Conservation (phyloP, 2,797 vertebrate genomes). For the Mus spretus region DNA sequence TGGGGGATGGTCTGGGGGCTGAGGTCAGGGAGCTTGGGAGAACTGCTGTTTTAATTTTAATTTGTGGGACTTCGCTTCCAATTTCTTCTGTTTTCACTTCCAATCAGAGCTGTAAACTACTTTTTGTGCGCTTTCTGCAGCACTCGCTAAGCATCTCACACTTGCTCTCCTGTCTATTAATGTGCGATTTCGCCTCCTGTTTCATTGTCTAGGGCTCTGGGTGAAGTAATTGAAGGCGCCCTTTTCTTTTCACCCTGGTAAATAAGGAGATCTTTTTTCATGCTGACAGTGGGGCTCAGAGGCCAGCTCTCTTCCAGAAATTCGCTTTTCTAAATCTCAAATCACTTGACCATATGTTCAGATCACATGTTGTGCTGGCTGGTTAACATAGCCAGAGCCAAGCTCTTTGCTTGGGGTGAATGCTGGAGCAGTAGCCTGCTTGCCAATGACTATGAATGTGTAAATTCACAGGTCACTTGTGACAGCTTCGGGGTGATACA, state of each 20-base stretch:
- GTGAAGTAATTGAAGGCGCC: conserved; percentile 80
- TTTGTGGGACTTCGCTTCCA: conserved; percentile 75
- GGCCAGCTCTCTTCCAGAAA: conserved; percentile 87
- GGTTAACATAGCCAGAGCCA: conserved; percentile 87
- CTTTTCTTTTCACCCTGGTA: conserved; percentile 75
- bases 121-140: conserved; percentile 59
- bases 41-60: conserved; percentile 78
- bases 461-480: conserved; percentile 74
- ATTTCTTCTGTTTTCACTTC: conserved; percentile 78
- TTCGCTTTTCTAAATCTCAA: conserved; percentile 86
- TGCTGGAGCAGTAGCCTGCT: conserved; percentile 59
- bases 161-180: conserved; percentile 82
- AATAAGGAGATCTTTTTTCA: conserved; percentile 81
- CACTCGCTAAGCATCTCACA: conserved; percentile 72
- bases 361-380: conserved; percentile 81
- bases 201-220: conserved; percentile 80
- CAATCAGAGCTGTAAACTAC: conserved; percentile 75
- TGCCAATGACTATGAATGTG: conserved; percentile 77
- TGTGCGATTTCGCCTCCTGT: conserved; percentile 78
- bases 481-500: conserved; percentile 48
- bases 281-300: conserved; percentile 83
- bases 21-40: neutral
- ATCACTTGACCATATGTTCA: conserved; percentile 88
- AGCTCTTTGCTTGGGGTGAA: conserved; percentile 76
- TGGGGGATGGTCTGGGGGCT: conserved; percentile 15